Conservation (phyloP, 2,797 vertebrate species). For the Parauchenoglanis punctatus region DNA sequence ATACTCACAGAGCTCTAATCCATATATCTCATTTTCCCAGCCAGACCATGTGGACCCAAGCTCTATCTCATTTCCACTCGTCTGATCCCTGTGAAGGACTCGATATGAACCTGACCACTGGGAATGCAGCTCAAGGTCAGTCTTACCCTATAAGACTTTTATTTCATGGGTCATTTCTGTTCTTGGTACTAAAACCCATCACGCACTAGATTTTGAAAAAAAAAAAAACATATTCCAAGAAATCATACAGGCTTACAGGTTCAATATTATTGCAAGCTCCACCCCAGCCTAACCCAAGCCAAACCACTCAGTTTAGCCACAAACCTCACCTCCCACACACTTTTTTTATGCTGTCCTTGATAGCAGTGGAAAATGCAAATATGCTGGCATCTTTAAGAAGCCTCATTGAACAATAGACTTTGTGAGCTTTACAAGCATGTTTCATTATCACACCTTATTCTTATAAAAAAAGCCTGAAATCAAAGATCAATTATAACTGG, state of each 20-base stretch:
- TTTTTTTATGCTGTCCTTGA: background rate
- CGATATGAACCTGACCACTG: background rate
- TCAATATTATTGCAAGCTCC: background rate
- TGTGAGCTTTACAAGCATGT: background rate
- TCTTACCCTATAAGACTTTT: background rate
- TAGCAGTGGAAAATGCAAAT: slow-evolving; percentile 5
- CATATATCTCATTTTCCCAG: slow-evolving; percentile 54
- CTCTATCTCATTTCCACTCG: slow-evolving; percentile 45
- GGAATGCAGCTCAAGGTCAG: background rate
- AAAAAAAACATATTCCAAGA: background rate
- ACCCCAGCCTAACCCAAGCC: background rate
- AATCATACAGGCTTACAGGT: background rate
- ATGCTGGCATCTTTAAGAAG: background rate
- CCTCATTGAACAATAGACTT: background rate
- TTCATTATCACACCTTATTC: no score
- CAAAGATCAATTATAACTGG: background rate
- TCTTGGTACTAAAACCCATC: background rate
- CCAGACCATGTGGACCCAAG: slow-evolving; percentile 29
- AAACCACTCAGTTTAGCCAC: background rate
- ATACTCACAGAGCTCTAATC: slow-evolving; percentile 55
- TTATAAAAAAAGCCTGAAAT: background rate
- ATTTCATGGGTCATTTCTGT: background rate
- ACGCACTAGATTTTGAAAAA: background rate
- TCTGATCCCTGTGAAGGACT: slow-evolving; percentile 42
- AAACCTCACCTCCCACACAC: background rate